Evolutionary conservation across 2,797 vertebrate species (phyloP), one percentile per base, ranked within the genome.

Genomic region (Pangasius larnaudii): DNA sequence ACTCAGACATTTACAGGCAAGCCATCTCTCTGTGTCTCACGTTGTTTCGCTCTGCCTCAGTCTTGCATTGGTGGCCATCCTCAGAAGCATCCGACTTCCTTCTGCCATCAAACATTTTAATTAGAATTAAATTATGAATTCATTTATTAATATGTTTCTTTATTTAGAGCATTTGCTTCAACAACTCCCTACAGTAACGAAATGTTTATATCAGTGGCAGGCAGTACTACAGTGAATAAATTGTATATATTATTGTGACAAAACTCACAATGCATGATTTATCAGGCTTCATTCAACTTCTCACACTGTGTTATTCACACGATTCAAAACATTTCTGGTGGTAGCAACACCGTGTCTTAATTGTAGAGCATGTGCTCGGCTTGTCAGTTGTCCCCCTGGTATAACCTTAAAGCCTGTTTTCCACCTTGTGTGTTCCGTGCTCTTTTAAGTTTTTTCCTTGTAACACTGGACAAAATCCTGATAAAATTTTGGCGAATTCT

Each of bases 41-140:
- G 0, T 85, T n/a, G 14, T 27, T 24, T 49, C 7, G 27, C 7
- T 75, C 24, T 1, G 3, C 39, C 42, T 61, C 72, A 3, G 19
- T 49, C 39, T 56, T 51, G 42, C 58, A 49, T 42, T 63, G n/a
- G 5, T 86, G 71, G 56, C 49, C 39, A 22, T 19, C 5, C 11
- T 86, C 56, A 77, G 27, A 63, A 19, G 2, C 42, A 6, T n/a
- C 27, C 10, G 27, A 63, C 10, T 39, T 85, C 39, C 71, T 58
- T 74, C 30, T 51, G 51, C 30, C 83, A 56, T 53, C 65, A 69
- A 33, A 85, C 30, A 49, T 85, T 84, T 71, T 13, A 71, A 71
- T 27, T 51, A 58, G 6, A 59, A 59, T 59, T 59, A 8, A 30
- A 77, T 51, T 14, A 18, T 77, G 24, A 49, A 49, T 18, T 19